Conservation (phyloP, 2,888 invertebrate genomes). For the Caenorhabditis sulstoni region DNA sequence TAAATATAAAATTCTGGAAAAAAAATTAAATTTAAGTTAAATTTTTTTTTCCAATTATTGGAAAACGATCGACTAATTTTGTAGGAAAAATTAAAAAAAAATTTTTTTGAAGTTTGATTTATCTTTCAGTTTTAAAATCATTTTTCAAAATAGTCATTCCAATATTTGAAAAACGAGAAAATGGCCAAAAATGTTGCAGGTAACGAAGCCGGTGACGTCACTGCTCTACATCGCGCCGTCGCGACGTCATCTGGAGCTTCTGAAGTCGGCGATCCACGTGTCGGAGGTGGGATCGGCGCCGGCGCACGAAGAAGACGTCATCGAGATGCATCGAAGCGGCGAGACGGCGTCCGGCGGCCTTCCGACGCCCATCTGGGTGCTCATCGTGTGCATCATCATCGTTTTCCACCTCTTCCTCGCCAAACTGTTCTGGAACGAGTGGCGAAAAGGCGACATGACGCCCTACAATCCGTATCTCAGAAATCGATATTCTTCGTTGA, state of each 20-base stretch:
- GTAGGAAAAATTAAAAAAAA: too few relatives aligned
- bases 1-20: too few relatives aligned
- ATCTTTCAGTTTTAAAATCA: too few relatives aligned
- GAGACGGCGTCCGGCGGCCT: constrained; percentile 91
- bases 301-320: constrained; percentile 91
- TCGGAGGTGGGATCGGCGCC: constrained; percentile 85
- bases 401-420: constrained; percentile 94
- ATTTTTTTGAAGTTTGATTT: too few relatives aligned
- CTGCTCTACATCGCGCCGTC: constrained; percentile 93
- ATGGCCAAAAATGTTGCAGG: background rate
- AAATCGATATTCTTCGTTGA: constrained; percentile 61
- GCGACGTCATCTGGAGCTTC: constrained; percentile 91
- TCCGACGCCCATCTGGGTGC: constrained; percentile 93
- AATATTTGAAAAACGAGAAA: too few relatives aligned
- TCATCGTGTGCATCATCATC: constrained; percentile 90
- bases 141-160: too few relatives aligned
- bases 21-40: too few relatives aligned
- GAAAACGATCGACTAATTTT: too few relatives aligned
- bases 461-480: constrained; percentile 71
- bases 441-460: constrained; percentile 72
- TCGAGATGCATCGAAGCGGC: constrained; percentile 88
- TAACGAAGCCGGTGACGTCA: constrained; percentile 88
- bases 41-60: too few relatives aligned
- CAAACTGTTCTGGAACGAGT: constrained; percentile 89
- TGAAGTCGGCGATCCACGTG: constrained; percentile 83